phyloP scores from a whole-genome alignment of 2,797 vertebrate species.

The Tinamus major region DNA sequence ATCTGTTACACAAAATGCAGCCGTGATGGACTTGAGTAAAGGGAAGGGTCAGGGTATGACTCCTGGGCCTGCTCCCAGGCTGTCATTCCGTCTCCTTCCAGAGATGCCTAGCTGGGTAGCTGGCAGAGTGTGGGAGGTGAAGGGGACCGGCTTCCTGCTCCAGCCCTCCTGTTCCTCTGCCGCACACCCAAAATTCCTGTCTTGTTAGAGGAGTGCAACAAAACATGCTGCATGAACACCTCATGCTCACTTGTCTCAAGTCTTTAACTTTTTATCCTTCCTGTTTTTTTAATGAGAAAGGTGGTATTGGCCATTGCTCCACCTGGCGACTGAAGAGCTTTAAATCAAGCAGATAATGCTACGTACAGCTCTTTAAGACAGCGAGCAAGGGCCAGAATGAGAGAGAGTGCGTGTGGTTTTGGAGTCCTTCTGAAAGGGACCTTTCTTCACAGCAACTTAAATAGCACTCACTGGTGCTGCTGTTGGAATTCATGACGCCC shows the following conservation, averaged over 20 bases:
- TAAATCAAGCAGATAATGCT: not conserved
- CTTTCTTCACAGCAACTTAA: slow-evolving; percentile 59
- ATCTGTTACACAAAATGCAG: not conserved
- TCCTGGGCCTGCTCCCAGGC: not conserved
- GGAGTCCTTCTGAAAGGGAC: not conserved
- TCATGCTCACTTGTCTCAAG: slow-evolving; percentile 17
- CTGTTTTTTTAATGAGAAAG: slow-evolving; percentile 62
- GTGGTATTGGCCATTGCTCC: slow-evolving; percentile 21
- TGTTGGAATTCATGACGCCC: slow-evolving; percentile 51
- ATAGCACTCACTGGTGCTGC: slow-evolving; percentile 50
- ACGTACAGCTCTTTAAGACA: slow-evolving; percentile 3
- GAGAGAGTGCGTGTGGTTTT: not conserved
- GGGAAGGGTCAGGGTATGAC: not conserved
- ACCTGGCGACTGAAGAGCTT: slow-evolving; percentile 41
- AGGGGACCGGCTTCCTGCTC: not conserved
- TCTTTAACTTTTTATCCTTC: slow-evolving; percentile 48
- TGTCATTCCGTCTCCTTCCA: not conserved
- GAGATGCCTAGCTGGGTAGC: not conserved
- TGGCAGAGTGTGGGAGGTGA: not conserved
- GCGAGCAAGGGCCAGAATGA: not conserved
- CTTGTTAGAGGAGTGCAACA: slow-evolving; percentile 41
- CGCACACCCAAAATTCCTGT: slow-evolving; percentile 42
- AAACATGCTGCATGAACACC: slow-evolving; percentile 29
- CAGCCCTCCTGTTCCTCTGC: not conserved
- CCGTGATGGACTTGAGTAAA: slow-evolving; percentile 1